Conservation (phyloP, 2,797 vertebrate species). For the Tokudaia muenninki region DNA sequence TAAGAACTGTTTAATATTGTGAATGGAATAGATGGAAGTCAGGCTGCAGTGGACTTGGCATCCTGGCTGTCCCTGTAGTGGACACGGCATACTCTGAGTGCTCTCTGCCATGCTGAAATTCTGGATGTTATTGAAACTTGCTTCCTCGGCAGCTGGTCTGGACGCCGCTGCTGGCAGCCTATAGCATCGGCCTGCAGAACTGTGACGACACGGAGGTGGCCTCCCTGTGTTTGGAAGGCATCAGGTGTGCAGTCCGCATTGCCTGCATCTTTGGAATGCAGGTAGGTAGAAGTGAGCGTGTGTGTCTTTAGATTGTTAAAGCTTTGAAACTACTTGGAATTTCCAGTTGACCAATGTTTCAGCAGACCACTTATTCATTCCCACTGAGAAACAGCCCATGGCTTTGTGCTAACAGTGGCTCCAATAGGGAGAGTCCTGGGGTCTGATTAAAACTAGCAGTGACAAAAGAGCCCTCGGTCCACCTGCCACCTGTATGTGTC, state of each 20-base stretch:
- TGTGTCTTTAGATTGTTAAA: constrained; percentile 33
- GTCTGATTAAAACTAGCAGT: neutral
- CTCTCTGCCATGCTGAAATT: neutral
- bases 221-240: constrained; percentile 96
- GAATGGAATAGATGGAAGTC: neutral
- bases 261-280: constrained; percentile 98
- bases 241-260: constrained; percentile 96
- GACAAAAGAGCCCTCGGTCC: neutral
- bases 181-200: constrained; percentile 97
- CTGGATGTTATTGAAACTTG: constrained; percentile 33
- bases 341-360: neutral
- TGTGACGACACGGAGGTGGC: constrained; percentile 98
- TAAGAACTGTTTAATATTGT: neutral
- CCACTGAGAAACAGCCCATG: neutral
- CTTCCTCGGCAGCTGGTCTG: constrained; percentile 92
- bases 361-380: neutral
- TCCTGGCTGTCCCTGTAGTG: constrained; percentile 12
- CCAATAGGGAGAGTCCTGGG: neutral
- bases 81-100: neutral
- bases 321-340: neutral
- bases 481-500: neutral
- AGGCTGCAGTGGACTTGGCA: neutral
- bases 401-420: neutral
- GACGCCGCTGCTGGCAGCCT: constrained; percentile 96
- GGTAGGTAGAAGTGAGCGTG: constrained; percentile 87